Percentiles rank a stretch among this genome's conserved stretches.
These are phyloP conservation scores for Eurytoma adleriae DNA, from an alignment of 2,888 invertebrate genomes.

Conservation along the genomic window DNA sequence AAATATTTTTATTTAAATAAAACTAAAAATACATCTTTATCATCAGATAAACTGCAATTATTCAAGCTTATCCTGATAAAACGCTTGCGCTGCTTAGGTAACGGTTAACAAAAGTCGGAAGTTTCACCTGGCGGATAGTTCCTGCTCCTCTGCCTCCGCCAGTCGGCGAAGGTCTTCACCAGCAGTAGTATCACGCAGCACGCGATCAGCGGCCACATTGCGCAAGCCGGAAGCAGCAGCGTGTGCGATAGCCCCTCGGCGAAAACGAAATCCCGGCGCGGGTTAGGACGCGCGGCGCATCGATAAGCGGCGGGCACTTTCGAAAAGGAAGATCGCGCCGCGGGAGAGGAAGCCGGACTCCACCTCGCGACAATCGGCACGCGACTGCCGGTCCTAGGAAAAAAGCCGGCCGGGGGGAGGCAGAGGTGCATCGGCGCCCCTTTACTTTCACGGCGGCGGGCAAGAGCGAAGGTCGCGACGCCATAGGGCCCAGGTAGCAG, in stretches of 20 bases:
- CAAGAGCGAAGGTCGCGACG: no score
- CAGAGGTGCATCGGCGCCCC: background rate
- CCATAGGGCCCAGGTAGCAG: no score
- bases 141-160: slow-evolving; percentile 53
- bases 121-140: slow-evolving; percentile 68
- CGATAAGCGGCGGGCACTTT: background rate
- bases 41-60: no score
- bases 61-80: no score
- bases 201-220: slow-evolving; percentile 66
- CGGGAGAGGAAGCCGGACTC: background rate
- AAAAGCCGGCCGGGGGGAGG: background rate
- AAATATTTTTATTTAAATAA: no score
- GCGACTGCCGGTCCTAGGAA: background rate
- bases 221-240: slow-evolving; percentile 28
- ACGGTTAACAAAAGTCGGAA: background rate
- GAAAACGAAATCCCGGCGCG: background rate
- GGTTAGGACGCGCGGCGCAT: background rate
- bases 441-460: no score
- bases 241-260: background rate
- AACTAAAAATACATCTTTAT: no score
- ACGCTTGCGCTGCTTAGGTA: no score
- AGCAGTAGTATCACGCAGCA: slow-evolving; percentile 58
- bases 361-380: background rate
- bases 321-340: background rate
- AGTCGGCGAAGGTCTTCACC: slow-evolving; percentile 60